Base-by-base conservation (phyloP, 2,888 invertebrate species). In the Hypena proboscidalis region DNA sequence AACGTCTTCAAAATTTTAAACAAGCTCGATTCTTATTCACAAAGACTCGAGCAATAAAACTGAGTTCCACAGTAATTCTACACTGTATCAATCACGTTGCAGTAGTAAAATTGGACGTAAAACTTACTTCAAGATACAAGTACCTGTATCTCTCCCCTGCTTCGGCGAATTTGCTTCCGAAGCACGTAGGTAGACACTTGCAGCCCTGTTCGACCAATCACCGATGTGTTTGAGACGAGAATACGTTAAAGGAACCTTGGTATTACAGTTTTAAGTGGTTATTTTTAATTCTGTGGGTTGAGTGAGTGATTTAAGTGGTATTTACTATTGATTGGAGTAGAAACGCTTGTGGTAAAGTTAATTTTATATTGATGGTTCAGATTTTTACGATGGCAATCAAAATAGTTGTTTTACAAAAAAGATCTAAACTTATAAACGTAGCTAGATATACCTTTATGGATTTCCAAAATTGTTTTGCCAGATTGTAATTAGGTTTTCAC, bases 151-250 rank as follows among this genome's bases (percentile, higher is more conserved):
- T 35, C 30, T 29, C 46, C 44, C 45, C 42, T 55, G 51, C 50
- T 20, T 39, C 22, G 15, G 6, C 48, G 42, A 61, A 75, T 82
- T 76, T 62, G 72, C 57, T 77, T 75, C 52, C 86, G 54, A 59
- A 63, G 80, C 88, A 89, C 89, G 88, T 86, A 70, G 54, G 53
- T 42, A 77, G 81, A 83, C 85, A 83, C 84, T 86, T 81, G 82
- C 82, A 85, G 77, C 73, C 75, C 81, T 81, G 83, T 83, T 82
- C 83, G 74, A 84, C 87, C 87, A 87, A 88, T 89, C 85, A 83
- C 82, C 82, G 77, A 78, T 75, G 77, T 75, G 77, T 77, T 76
- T 78, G 77, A 80, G 78, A 80, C 80, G 77, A 74, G 84, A 85
- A 86, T 86, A 85, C 82, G 72, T 84, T 84, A 82, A 78, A 74